phyloP scores from a whole-genome alignment of 2,888 invertebrate species.

The Hirtodrosophila duncani region DNA sequence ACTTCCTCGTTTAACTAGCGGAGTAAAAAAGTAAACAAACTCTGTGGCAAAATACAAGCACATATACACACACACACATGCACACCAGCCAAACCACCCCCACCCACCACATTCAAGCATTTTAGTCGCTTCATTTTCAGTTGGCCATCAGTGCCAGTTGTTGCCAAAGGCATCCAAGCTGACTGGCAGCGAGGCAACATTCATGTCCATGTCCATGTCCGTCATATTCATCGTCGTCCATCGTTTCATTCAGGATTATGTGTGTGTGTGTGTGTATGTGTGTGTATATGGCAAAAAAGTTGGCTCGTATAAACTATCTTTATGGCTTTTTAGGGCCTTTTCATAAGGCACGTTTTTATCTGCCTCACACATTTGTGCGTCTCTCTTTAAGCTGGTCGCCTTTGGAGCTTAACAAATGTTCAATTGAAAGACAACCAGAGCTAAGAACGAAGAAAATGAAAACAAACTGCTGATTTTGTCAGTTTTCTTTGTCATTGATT shows the following conservation, averaged over 20 bases:
- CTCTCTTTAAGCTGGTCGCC: conserved; percentile 2
- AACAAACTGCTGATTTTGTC: conserved; percentile 58
- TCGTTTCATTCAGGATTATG: too few relatives aligned
- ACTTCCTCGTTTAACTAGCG: conserved; percentile 51
- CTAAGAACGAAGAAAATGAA: neutral
- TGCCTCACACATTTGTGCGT: conserved; percentile 62
- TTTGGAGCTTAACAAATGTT: conserved; percentile 31
- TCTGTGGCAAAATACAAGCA: too few relatives aligned
- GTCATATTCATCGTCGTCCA: too few relatives aligned
- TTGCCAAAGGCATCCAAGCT: conserved; percentile 35
- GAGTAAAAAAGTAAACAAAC: conserved; percentile 35
- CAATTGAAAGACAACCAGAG: neutral
- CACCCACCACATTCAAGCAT: neutral
- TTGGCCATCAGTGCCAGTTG: conserved; percentile 35
- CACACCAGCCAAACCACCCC: neutral
- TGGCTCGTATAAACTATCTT: conserved; percentile 63
- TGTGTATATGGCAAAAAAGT: neutral
- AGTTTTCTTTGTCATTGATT: conserved; percentile 65
- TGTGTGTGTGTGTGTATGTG: too few relatives aligned
- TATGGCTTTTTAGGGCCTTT: conserved; percentile 51
- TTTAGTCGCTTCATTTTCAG: conserved; percentile 46
- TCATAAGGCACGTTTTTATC: conserved; percentile 68
- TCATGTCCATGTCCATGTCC: too few relatives aligned
- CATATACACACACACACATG: too few relatives aligned
- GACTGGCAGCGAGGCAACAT: neutral